phyloP scores from a whole-genome alignment of 2,888 invertebrate species.

The Lasiommata megera region DNA sequence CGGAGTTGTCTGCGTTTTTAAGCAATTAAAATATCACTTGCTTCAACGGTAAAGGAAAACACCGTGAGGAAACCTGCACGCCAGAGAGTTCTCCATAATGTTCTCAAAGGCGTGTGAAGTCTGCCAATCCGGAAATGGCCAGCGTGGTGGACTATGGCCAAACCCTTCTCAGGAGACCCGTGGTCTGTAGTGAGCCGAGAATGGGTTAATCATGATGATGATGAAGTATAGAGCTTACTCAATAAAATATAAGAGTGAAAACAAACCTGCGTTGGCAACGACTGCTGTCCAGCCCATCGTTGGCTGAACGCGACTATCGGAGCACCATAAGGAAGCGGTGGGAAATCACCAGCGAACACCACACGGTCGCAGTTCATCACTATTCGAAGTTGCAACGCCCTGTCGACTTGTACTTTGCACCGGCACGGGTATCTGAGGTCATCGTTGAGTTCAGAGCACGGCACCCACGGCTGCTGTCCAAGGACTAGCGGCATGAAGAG shows the following conservation, averaged over 20 bases:
- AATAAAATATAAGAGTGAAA: not conserved
- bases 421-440: constrained; percentile 89
- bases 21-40: no score
- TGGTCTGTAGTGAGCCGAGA: no score
- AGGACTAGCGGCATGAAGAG: constrained; percentile 50
- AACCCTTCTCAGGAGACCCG: no score
- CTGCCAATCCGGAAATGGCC: no score
- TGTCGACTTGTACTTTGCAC: constrained; percentile 75
- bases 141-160: no score
- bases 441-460: constrained; percentile 89
- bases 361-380: constrained; percentile 91
- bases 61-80: no score
- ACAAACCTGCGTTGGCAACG: constrained; percentile 87
- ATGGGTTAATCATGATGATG: no score
- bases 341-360: constrained; percentile 90
- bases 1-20: no score
- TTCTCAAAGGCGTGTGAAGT: no score
- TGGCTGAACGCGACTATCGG: constrained; percentile 91
- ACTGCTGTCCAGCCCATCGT: constrained; percentile 89
- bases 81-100: no score
- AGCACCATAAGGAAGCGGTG: constrained; percentile 88
- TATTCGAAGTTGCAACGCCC: constrained; percentile 74
- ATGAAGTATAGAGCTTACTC: no score
- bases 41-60: no score
- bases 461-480: constrained; percentile 81